Evolutionary conservation across 2,888 invertebrate species (phyloP), one percentile per base, ranked within the genome.

Genomic region (Stenurella melanura): DNA sequence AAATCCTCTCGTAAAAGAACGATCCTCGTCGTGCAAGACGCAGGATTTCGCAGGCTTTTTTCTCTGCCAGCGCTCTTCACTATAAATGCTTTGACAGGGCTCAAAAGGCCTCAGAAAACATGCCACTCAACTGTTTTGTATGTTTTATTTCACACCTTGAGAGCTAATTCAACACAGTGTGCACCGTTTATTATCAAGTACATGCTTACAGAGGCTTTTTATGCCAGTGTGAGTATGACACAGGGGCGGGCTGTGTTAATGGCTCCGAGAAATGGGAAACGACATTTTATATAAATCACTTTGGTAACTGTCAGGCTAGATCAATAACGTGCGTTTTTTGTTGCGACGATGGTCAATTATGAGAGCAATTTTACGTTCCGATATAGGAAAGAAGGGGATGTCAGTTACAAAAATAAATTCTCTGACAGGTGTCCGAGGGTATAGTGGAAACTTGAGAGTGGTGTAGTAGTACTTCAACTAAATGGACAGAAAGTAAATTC

Each of bases 71-170:
- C 5, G 42, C 60, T 60, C 60, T 70, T 21, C 42, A 19, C 70
- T 60, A 17, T 60, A 60, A 70, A 70, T 42, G 60, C 38, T 60
- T 60, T 70, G 70, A 70, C 60, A 70, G 70, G 60, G 21, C 58
- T 58, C 69, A 34, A 58, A 69, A 50, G 64, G 42, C 64, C 17
- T 19, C 42, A 66, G 64, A 42, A 69, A 57, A 58, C 69, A 69
- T 34, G 69, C 42, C 60, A 70, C 60, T 70, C 56, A 19, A 57
- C 42, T 70, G 60, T 70, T 58, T 70, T 70, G 70, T 70, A 70
- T 70, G 70, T 70, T 70, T 70, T 70, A 70, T 70, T 70, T 61
- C 70, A 42, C 60, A 61, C 50, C 70, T 38, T 42, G 70, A 70
- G 70, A 60, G 70, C 70, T 70, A 60, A 60, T 70, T 70, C 70